Evolutionary conservation across 1,140 invertebrate genomes (phyloP), one percentile per base, ranked within the genome.

Genomic region (Drosophila pseudoobscura): DNA sequence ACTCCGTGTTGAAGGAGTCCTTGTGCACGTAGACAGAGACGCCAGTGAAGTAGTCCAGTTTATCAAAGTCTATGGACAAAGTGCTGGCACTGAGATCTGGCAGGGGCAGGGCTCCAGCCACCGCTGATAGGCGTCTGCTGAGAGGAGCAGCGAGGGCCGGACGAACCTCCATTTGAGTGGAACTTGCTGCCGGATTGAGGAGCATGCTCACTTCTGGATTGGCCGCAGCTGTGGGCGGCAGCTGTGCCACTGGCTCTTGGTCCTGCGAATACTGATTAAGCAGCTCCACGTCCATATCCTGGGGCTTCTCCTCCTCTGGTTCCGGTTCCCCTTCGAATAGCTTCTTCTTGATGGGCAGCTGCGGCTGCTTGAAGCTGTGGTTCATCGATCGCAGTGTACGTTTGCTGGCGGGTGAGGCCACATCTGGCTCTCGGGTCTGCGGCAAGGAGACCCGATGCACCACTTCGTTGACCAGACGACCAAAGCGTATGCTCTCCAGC

Each of bases 401-500:
- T 90, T 95, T 94, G 77, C 94, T 94, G 4, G 94, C 87, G 3
- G 94, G 94, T n/a, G 94, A 95, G n/a, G 93, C 92, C 2, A 92
- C 90, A 60, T 92, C 91, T 1, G 75, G 69, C 39, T 89, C 53
- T 41, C 65, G 61, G 70, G 35, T 43, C 46, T 78, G 69, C 17
- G 91, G 89, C 51, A 80, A 29, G 6, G 91, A 91, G 3, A 84
- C 68, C 6, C 91, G 89, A 78, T 92, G 89, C 3, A 93, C 73
- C 29, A 93, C 92, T 90, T 96, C 96, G 17, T 92, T 91, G 2
- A 94, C 93, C 6, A 94, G 92, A 54, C 91, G 92, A 52, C 93
- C 93, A 0, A 94, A 90, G 63, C 93, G 93, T 2, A 96, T 94
- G 89, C 96, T 96, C 63, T 95, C 94, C 15, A 95, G 80, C 24